A percentile compares a stretch with the other conserved stretches of the same genome.
phyloP scores from a whole-genome alignment of 2,797 vertebrate genomes.

The Brachymystax lenok region DNA sequence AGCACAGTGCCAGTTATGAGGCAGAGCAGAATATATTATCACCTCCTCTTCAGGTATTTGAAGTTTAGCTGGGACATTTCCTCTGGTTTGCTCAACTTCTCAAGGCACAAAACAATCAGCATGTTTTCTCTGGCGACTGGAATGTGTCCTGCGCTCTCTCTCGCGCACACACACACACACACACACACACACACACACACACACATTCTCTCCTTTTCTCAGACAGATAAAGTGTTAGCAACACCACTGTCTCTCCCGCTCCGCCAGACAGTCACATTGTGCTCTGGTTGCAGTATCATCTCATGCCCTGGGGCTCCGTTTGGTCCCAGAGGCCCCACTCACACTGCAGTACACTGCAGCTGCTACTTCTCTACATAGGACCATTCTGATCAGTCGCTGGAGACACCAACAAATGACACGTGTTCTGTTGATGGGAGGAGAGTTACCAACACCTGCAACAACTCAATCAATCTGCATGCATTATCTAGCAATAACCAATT shows the following conservation, averaged over 20 bases:
- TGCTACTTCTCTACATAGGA: neutral
- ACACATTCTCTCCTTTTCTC: neutral
- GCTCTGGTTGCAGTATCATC: neutral
- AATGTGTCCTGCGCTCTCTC: neutral
- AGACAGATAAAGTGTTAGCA: no score
- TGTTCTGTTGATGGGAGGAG: neutral
- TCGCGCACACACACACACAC: neutral
- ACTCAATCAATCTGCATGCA: neutral
- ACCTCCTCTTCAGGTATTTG: conserved; percentile 11
- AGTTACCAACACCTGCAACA: neutral
- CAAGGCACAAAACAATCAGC: no score
- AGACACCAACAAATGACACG: neutral
- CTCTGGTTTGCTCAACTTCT: no score
- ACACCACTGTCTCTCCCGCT: neutral
- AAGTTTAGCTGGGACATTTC: neutral
- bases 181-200: neutral
- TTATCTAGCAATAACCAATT: neutral
- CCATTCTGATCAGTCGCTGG: neutral
- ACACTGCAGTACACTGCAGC: neutral
- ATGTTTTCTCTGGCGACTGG: neutral
- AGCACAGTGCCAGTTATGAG: conserved; percentile 11
- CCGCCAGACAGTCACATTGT: neutral
- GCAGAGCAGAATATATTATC: conserved; percentile 26
- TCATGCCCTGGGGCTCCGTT: neutral
- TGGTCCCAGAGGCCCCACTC: neutral